These are phyloP conservation scores for Periplaneta americana DNA, from an alignment of 1,140 invertebrate genomes.

Conservation along the genomic window DNA sequence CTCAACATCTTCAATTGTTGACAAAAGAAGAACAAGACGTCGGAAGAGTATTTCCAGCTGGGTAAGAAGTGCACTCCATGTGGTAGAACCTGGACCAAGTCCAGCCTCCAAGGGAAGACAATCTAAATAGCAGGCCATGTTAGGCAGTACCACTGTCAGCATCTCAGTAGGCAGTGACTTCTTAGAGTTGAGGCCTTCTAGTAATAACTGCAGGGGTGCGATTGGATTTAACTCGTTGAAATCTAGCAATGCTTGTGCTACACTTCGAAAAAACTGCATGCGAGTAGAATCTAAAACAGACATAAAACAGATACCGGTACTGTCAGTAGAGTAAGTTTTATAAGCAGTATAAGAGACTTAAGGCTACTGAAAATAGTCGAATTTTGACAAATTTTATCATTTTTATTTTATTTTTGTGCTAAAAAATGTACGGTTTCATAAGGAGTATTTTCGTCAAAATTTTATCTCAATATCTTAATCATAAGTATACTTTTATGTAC, in stretches of 20 bases:
- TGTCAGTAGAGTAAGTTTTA: too few relatives aligned
- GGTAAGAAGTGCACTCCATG: slow-evolving; percentile 75
- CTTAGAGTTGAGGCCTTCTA: slow-evolving; percentile 86
- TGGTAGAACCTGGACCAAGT: slow-evolving; percentile 53
- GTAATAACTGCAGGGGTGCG: slow-evolving; percentile 82
- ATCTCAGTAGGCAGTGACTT: slow-evolving; percentile 78
- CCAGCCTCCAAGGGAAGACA: slow-evolving; percentile 82
- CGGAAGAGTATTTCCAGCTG: slow-evolving; percentile 84
- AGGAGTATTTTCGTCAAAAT: too few relatives aligned
- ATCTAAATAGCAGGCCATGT: slow-evolving; percentile 90
- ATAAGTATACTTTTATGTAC: too few relatives aligned
- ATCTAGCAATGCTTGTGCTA: slow-evolving; percentile 89
- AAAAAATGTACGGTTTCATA: too few relatives aligned
- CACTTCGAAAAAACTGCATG: slow-evolving; percentile 85
- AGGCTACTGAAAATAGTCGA: too few relatives aligned
- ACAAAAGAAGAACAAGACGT: slow-evolving; percentile 65
- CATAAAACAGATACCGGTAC: not conserved
- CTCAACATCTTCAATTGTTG: slow-evolving; percentile 65
- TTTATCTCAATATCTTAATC: too few relatives aligned
- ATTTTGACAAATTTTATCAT: too few relatives aligned
- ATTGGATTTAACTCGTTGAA: slow-evolving; percentile 95
- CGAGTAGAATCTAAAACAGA: slow-evolving; percentile 51
- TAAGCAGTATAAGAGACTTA: too few relatives aligned
- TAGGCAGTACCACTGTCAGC: slow-evolving; percentile 69
- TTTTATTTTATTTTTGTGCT: too few relatives aligned